Conservation (phyloP, 2,113 vertebrate species). For the Neodon shergylaensis region DNA sequence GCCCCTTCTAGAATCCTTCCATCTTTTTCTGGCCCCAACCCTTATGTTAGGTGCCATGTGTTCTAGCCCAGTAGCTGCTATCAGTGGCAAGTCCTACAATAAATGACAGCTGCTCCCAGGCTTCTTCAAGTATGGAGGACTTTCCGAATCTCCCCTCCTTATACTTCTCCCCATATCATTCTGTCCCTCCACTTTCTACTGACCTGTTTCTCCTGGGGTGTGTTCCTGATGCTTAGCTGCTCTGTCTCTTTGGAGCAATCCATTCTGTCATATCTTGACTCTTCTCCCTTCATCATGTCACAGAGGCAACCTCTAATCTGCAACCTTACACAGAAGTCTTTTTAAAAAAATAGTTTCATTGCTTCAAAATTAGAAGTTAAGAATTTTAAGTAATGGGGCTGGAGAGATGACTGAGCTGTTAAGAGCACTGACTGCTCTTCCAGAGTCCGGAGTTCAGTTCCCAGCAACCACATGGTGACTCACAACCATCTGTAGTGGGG, state of each 20-base stretch:
- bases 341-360: not conserved
- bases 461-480: not conserved
- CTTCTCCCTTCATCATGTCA: not conserved
- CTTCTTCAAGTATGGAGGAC: not conserved
- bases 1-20: not conserved
- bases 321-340: not conserved
- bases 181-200: not conserved
- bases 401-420: not conserved
- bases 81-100: not conserved
- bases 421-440: not conserved
- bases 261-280: not conserved
- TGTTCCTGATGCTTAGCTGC: not conserved
- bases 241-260: no score
- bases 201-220: no score
- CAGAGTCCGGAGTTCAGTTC: not conserved
- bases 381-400: not conserved
- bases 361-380: constrained; percentile 1
- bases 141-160: not conserved
- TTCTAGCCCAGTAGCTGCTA: not conserved
- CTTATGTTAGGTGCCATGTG: not conserved
- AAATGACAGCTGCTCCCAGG: not conserved
- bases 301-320: not conserved
- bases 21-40: not conserved
- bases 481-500: not conserved
- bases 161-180: not conserved